These are phyloP conservation scores for Dendroctonus ponderosae DNA, from an alignment of 1,140 invertebrate species.

Conservation along the genomic window DNA sequence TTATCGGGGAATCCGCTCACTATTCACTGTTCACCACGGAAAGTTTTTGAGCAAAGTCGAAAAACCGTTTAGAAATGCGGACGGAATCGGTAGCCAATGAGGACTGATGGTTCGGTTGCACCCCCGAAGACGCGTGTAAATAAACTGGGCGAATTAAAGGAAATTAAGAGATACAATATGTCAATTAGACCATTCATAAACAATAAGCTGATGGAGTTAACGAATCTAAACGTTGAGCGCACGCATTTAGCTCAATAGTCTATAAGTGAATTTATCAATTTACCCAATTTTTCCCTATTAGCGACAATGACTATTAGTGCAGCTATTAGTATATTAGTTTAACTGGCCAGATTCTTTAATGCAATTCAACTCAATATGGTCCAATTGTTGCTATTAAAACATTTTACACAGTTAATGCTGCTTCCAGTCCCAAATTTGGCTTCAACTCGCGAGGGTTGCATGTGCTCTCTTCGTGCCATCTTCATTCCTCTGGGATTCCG, in stretches of 20 bases:
- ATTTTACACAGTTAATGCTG: slow-evolving; percentile 49
- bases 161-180: slow-evolving; percentile 41
- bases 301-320: slow-evolving; percentile 52
- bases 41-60: too few relatives aligned
- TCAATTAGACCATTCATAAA: slow-evolving; percentile 45
- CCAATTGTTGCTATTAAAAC: slow-evolving; percentile 52
- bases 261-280: slow-evolving; percentile 54
- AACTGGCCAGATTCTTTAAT: slow-evolving; percentile 52
- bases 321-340: slow-evolving; percentile 52
- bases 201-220: slow-evolving; percentile 42
- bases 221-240: slow-evolving; percentile 40
- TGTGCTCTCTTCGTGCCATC: too few relatives aligned
- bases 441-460: slow-evolving; percentile 43
- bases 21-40: too few relatives aligned
- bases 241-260: slow-evolving; percentile 48
- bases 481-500: too few relatives aligned
- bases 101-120: slow-evolving; percentile 17
- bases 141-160: slow-evolving; percentile 38
- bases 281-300: slow-evolving; percentile 54
- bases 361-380: slow-evolving; percentile 52
- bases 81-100: too few relatives aligned
- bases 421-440: slow-evolving; percentile 47
- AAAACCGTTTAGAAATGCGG: too few relatives aligned
- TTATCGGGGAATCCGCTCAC: too few relatives aligned
- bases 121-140: slow-evolving; percentile 24